Evolutionary conservation across 37 sponge, comb jelly and placozoan species (phyloP), one percentile per base, ranked within the genome.

Genomic region (Beroe forskalii): DNA sequence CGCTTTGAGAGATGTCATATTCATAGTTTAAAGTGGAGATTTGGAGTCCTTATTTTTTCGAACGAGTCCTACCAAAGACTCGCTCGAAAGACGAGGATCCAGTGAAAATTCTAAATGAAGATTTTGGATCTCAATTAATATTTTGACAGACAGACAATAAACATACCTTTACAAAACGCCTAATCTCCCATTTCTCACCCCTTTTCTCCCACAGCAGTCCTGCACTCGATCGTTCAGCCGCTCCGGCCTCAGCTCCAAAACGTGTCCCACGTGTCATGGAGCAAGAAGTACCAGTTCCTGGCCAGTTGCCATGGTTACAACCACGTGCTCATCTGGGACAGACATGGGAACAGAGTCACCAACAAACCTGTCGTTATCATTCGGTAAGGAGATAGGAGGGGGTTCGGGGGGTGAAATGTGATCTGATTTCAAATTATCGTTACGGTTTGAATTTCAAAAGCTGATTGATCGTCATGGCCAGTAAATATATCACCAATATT

Each of bases 241-340:
- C 24, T 80, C 55, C 44, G 86, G 42, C 86, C 86, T 48, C 86
- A 80, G 42, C 86, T 80, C 17, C 28, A 80, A 48, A 37, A 80
- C 86, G 86, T 80, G 30, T 33, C 86, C 55, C 86, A 80, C 86
- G 86, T 80, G 86, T 80, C 86, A 4, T 80, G 86, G 86, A 80
- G 86, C 27, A 80, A 25, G 48, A 80, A 80, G 86, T 80, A 80
- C 55, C 86, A 80, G 86, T 80, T 80, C 86, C 86, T 80, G 55
- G 86, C 86, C 3, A 80, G 86, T 80, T 80, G 86, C 48, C 86
- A 80, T 80, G 86, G 86, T 80, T 80, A 80, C 86, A 80, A 80
- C 55, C 86, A 80, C 55, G 86, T 80, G 55, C 86, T 80, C 4
- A 80, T 80, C 30, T 80, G 86, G 86, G 86, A 80, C 31, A 12